These are phyloP conservation scores for Brachionus plicatilis DNA, from an alignment of 1,140 invertebrate genomes.

Conservation along the genomic window DNA sequence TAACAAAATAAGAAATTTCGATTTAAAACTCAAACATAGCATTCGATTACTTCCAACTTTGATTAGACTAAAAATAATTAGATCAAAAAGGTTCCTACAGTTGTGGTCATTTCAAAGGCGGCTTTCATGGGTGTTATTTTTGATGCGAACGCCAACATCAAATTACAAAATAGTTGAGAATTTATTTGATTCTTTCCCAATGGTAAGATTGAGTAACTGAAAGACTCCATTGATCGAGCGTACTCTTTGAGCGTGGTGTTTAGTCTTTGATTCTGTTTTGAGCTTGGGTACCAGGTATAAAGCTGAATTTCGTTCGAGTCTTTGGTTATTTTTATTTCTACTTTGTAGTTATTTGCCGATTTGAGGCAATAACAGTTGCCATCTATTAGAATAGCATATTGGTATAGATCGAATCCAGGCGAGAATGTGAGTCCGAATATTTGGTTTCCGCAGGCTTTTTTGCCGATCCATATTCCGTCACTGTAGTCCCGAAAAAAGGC, in stretches of 20 bases:
- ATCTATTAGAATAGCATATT: slow-evolving; percentile 15
- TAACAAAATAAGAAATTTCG: neutral
- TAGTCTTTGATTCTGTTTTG: slow-evolving; percentile 9
- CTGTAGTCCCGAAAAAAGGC: slow-evolving; percentile 9
- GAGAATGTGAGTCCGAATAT: neutral
- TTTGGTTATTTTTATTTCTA: slow-evolving; percentile 2
- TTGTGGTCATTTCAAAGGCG: neutral
- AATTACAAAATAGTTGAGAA: neutral
- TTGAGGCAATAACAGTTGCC: neutral
- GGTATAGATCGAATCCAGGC: neutral
- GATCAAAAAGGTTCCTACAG: neutral
- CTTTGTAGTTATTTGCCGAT: neutral
- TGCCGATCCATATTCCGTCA: slow-evolving; percentile 5
- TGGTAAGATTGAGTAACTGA: neutral
- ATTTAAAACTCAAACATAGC: neutral
- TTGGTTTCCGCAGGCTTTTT: slow-evolving; percentile 18
- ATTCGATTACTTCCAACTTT: neutral
- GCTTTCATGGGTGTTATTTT: slow-evolving; percentile 8
- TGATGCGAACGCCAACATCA: neutral
- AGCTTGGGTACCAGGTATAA: neutral
- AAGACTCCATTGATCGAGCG: neutral
- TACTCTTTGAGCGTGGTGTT: slow-evolving; percentile 2
- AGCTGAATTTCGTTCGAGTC: neutral
- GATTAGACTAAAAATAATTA: neutral
- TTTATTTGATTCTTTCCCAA: slow-evolving; percentile 13